Evolutionary conservation across 1,140 invertebrate genomes (phyloP).

Genomic region (Magallana ariakensis): DNA sequence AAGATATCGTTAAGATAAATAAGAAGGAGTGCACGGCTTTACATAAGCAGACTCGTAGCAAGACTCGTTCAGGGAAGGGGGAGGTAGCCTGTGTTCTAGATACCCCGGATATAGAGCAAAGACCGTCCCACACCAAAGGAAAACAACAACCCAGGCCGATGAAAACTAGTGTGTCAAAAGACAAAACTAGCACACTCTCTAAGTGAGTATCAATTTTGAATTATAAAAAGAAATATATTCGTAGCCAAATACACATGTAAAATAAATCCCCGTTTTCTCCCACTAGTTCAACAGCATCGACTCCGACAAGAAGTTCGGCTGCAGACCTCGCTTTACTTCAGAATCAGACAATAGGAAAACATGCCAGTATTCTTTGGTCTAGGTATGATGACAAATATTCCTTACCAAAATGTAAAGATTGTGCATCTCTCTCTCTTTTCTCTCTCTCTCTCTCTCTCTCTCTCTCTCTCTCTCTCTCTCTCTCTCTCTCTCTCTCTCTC

Average conservation of each 20-base stretch:
- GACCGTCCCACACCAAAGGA: neutral
- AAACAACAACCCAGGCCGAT: neutral
- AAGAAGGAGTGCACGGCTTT: neutral
- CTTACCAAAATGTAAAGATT: too few species aligned
- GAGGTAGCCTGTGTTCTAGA: neutral
- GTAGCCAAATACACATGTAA: too few species aligned
- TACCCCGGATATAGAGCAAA: constrained; percentile 6
- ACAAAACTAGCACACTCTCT: neutral
- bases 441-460: too few species aligned
- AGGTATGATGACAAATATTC: constrained; percentile 12
- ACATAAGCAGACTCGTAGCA: constrained; percentile 12
- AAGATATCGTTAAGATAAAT: neutral
- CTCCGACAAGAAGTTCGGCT: neutral
- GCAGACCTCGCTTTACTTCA: neutral
- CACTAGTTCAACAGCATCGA: neutral
- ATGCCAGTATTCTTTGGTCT: constrained; percentile 30
- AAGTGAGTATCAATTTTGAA: too few species aligned
- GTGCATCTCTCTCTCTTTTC: too few species aligned
- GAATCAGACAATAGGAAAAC: constrained; percentile 35
- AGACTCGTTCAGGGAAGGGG: constrained; percentile 29
- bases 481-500: too few species aligned
- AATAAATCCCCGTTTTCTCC: neutral
- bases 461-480: too few species aligned
- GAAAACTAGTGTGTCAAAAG: neutral
- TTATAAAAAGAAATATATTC: too few species aligned